Evolutionary conservation across 1,140 invertebrate species (phyloP).

Genomic region (Drosophila neocordata): DNA sequence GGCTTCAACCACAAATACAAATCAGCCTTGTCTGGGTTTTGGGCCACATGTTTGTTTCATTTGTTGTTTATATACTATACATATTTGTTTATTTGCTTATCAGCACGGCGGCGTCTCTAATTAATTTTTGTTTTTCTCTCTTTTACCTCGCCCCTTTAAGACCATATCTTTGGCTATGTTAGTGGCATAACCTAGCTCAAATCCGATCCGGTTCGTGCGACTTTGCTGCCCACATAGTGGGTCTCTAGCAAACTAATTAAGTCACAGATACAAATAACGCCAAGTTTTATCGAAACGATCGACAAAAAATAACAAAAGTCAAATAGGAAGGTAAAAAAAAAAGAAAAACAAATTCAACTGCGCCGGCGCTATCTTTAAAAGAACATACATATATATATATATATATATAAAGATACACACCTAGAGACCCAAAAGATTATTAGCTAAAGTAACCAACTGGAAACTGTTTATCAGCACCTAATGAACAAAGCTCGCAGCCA

Average conservation of each 20-base stretch:
- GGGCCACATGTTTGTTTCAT: slow-evolving; percentile 40
- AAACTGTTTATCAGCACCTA: slow-evolving; percentile 64
- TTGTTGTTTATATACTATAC: slow-evolving; percentile 22
- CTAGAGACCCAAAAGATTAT: slow-evolving; percentile 45
- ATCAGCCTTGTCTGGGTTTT: slow-evolving; percentile 15
- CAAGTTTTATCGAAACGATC: slow-evolving; percentile 57
- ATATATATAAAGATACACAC: neutral
- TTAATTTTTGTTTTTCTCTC: slow-evolving; percentile 62
- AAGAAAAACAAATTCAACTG: slow-evolving; percentile 33
- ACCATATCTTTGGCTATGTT: too few species aligned
- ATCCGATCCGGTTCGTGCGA: slow-evolving; percentile 50
- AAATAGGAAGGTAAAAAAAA: slow-evolving; percentile 23
- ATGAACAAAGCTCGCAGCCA: slow-evolving; percentile 49
- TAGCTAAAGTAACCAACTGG: slow-evolving; percentile 34
- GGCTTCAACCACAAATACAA: slow-evolving; percentile 16
- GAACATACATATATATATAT: slow-evolving; percentile 10
- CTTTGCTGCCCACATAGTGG: slow-evolving; percentile 51
- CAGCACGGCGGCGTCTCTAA: slow-evolving; percentile 65
- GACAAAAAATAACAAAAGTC: slow-evolving; percentile 20
- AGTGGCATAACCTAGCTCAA: slow-evolving; percentile 45
- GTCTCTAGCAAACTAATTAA: slow-evolving; percentile 72
- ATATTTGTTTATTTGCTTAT: slow-evolving; percentile 71
- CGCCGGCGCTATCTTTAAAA: slow-evolving; percentile 41
- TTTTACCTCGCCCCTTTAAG: slow-evolving; percentile 10
- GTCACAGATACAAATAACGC: slow-evolving; percentile 72